Evolutionary conservation across 2,888 invertebrate genomes (phyloP).

Genomic region (Ametastegia equiseti): DNA sequence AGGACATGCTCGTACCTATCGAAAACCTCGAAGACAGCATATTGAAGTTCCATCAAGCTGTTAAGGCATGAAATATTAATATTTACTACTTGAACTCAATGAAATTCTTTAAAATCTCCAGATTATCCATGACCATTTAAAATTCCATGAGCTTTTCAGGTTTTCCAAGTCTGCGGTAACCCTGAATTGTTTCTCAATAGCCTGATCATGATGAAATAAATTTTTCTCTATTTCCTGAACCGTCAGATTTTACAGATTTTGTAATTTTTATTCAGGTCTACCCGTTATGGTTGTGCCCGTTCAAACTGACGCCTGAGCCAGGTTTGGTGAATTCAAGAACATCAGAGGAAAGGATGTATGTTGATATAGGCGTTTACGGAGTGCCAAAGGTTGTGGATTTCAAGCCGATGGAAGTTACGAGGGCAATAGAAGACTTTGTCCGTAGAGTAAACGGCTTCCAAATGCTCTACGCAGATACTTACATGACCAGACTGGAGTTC

Average conservation of each 20-base stretch:
- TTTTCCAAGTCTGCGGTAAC: no score
- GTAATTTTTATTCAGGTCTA: constrained; percentile 80
- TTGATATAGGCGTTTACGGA: constrained; percentile 91
- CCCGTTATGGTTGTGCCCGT: constrained; percentile 91
- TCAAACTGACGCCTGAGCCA: constrained; percentile 82
- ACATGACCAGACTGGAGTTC: constrained; percentile 86
- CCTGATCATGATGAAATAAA: not conserved
- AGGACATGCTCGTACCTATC: constrained; percentile 89
- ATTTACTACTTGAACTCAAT: no score
- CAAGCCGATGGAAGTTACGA: constrained; percentile 81
- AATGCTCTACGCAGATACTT: constrained; percentile 92
- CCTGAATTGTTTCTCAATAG: no score
- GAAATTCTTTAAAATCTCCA: no score
- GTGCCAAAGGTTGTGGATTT: constrained; percentile 82
- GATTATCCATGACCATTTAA: no score
- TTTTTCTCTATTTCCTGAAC: not conserved
- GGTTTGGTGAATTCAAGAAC: constrained; percentile 83
- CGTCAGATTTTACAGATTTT: not conserved
- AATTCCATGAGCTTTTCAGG: no score
- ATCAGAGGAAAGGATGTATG: constrained; percentile 80
- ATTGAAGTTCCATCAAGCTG: constrained; percentile 81
- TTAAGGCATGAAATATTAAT: constrained; percentile 76
- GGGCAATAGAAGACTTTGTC: constrained; percentile 86
- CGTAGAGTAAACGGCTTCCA: constrained; percentile 84
- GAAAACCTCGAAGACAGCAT: constrained; percentile 80